A percentile compares a stretch with the other conserved stretches of the same genome.
phyloP scores from a whole-genome alignment of 2,113 vertebrate species.

The Pteronura brasiliensis region DNA sequence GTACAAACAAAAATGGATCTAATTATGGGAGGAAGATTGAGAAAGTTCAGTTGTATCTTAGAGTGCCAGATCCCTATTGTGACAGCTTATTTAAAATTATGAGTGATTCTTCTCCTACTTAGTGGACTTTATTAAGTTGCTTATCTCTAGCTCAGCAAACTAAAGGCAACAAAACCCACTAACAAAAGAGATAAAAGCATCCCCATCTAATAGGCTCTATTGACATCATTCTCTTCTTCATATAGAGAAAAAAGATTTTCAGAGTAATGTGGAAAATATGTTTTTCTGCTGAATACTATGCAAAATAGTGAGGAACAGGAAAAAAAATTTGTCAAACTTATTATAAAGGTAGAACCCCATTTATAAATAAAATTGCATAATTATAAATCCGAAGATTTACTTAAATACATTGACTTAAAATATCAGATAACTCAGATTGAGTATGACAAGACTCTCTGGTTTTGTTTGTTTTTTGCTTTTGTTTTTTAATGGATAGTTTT shows the following conservation, averaged over 20 bases:
- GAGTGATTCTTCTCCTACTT: conserved; percentile 34
- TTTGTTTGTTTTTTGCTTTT: background rate
- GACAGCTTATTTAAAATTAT: background rate
- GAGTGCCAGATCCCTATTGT: background rate
- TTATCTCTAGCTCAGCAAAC: conserved; percentile 10
- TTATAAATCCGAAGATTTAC: background rate
- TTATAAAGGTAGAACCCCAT: background rate
- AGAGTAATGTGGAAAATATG: background rate
- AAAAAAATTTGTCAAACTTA: background rate
- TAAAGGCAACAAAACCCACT: background rate
- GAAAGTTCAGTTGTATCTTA: background rate
- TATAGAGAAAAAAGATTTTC: background rate
- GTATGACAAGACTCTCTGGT: background rate
- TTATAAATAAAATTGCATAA: background rate
- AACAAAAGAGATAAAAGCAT: conserved; percentile 11
- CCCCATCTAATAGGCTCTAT: background rate
- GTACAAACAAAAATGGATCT: background rate
- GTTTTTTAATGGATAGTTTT: background rate
- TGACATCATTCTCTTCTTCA: background rate
- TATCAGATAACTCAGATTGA: background rate
- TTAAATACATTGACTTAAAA: background rate
- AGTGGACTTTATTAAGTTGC: conserved; percentile 69
- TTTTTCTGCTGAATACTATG: background rate
- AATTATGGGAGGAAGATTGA: background rate
- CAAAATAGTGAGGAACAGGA: background rate